Evolutionary conservation across 1,140 invertebrate species (phyloP), one percentile per base, ranked within the genome.

Genomic region (Zaprionus gabonicus): DNA sequence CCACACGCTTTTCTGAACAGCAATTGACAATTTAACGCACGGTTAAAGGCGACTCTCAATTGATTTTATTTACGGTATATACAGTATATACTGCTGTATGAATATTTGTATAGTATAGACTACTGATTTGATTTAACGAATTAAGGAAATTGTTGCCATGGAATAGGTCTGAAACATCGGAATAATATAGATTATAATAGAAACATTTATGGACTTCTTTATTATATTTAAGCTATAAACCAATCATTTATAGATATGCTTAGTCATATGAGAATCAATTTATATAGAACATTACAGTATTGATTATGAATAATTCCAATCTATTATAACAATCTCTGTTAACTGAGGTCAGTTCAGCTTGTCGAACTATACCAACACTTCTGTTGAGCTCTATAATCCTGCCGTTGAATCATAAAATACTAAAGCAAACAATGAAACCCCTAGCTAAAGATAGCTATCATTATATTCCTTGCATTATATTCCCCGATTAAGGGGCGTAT

Each of bases 11-110:
- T 70, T 65, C 17, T 58, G 44, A 34, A 34, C 73, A n/a, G 13
- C 67, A 51, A 53, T 57, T 84, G 46, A 25, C 46, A 51, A 51
- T 51, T 84, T 64, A 80, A 74, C 55, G 64, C 59, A 41, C n/a
- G 27, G 15, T 51, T 9, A 25, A 23, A 17, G 20, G 2, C 4
- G 44, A 10, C 12, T 49, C 0, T 13, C 38, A 31, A 51, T 53
- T 53, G 60, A 64, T 51, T 23, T 51, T 51, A 23, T 51, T 17
- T 51, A 25, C 13, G 6, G 7, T 51, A 23, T 25, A 51, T 51
- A 25, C 25, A 13, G 7, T 13, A 51, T 2, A 23, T 2, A 23
- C 23, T 23, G 23, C 20, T 20, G 20, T 20, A 20, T 20, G 20
- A 20, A 20, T 20, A 20, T 20, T 23, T 23, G 23, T 9, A 7